Evolutionary conservation across 2,888 invertebrate species (phyloP).

Genomic region (Ceramica pisi): DNA sequence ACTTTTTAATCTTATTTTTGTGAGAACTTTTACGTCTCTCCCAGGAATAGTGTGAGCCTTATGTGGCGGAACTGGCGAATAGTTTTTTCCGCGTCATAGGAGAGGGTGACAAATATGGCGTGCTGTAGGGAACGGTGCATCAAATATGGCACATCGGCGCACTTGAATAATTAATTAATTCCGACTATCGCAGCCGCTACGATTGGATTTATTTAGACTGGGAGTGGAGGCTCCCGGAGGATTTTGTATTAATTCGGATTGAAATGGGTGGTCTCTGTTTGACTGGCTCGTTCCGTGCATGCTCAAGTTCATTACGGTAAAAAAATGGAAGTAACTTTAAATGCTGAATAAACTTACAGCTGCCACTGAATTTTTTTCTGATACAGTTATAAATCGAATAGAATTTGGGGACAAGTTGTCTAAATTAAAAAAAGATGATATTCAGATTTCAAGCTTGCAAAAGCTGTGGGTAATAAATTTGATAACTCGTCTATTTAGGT

Average conservation of each 20-base stretch:
- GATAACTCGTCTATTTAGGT: conserved; percentile 14
- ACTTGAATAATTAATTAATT: conserved; percentile 74
- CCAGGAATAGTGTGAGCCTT: conserved; percentile 48
- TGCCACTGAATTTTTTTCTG: not conserved
- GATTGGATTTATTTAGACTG: conserved; percentile 58
- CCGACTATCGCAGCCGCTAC: conserved; percentile 67
- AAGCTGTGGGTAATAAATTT: conserved; percentile 30
- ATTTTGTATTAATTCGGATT: conserved; percentile 39
- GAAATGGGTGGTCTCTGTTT: conserved; percentile 55
- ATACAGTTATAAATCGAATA: conserved; percentile 12
- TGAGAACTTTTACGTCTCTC: conserved; percentile 34
- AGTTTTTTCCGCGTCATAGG: conserved; percentile 60
- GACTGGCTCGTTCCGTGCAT: conserved; percentile 3
- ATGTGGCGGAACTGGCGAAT: conserved; percentile 48
- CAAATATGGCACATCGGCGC: conserved; percentile 72
- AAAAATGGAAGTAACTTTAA: not conserved
- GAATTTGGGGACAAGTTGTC: not conserved
- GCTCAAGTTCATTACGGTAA: not conserved
- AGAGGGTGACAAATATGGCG: conserved; percentile 66
- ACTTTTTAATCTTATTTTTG: conserved; percentile 45
- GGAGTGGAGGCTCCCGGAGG: conserved; percentile 33
- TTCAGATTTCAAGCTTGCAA: conserved; percentile 23
- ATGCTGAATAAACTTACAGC: not conserved
- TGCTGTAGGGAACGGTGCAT: conserved; percentile 54
- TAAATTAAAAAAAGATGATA: conserved; percentile 26